Conservation (phyloP, 2,888 invertebrate genomes). For the Drosophila tanythrix region DNA sequence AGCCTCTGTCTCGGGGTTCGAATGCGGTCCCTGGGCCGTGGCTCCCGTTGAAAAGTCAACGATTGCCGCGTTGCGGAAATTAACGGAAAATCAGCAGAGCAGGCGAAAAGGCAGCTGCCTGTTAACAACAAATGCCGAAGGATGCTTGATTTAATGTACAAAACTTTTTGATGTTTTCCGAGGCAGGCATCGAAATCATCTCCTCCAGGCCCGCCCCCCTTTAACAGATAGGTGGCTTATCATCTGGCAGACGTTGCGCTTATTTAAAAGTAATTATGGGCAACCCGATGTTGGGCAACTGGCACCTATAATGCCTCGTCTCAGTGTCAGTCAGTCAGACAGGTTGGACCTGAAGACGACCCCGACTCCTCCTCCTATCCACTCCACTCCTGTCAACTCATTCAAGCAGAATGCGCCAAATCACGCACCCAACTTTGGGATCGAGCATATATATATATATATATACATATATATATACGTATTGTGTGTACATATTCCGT, state of each 20-base stretch:
- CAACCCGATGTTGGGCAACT: constrained; percentile 43
- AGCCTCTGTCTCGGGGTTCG: not conserved
- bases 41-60: constrained; percentile 74
- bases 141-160: constrained; percentile 79
- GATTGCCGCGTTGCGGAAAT: constrained; percentile 80
- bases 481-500: constrained; percentile 33
- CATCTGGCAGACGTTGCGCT: constrained; percentile 58
- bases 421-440: constrained; percentile 61
- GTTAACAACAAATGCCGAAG: constrained; percentile 74
- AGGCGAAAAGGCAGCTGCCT: constrained; percentile 53
- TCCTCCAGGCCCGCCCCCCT: not conserved
- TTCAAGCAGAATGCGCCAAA: constrained; percentile 77
- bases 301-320: constrained; percentile 44
- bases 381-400: constrained; percentile 52
- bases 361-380: constrained; percentile 19
- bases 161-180: constrained; percentile 74
- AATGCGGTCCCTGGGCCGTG: constrained; percentile 24
- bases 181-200: constrained; percentile 26
- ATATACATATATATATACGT: not conserved
- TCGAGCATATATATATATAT: not conserved
- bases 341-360: constrained; percentile 15
- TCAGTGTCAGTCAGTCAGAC: constrained; percentile 44
- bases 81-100: constrained; percentile 76
- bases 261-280: constrained; percentile 78
- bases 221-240: constrained; percentile 29